A percentile compares a stretch with the other conserved stretches of the same genome.
Evolutionary conservation across 2,888 invertebrate species (phyloP).

Genomic region (Cosmorhoe ocellata): DNA sequence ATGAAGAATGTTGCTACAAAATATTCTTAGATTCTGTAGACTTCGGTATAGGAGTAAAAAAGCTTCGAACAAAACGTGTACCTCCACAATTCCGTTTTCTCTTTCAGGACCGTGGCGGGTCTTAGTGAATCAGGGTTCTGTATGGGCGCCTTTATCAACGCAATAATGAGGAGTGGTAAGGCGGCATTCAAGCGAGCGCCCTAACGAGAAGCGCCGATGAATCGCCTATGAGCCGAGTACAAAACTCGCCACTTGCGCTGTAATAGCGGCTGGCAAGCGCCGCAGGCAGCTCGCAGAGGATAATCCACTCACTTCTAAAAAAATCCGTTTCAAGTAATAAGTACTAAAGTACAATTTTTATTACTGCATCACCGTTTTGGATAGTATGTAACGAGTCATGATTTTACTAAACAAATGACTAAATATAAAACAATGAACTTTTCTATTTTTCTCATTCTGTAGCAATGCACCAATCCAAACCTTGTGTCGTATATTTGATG

Average conservation of each 20-base stretch:
- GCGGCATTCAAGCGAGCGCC: slow-evolving; percentile 73
- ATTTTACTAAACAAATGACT: too few species aligned
- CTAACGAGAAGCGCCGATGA: slow-evolving; percentile 78
- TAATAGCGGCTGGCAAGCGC: slow-evolving; percentile 52
- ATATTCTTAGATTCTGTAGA: slow-evolving; percentile 52
- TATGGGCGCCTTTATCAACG: slow-evolving; percentile 80
- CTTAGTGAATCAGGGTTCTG: slow-evolving; percentile 76
- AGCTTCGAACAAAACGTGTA: slow-evolving; percentile 68
- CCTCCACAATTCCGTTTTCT: slow-evolving; percentile 79
- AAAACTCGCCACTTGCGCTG: slow-evolving; percentile 74
- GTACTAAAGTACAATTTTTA: background rate
- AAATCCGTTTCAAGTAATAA: background rate
- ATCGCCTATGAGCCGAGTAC: slow-evolving; percentile 75
- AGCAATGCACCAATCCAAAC: too few species aligned
- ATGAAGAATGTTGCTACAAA: slow-evolving; percentile 57
- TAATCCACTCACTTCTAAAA: slow-evolving; percentile 22
- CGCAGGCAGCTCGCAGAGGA: slow-evolving; percentile 17
- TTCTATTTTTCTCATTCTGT: too few species aligned
- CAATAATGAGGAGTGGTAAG: slow-evolving; percentile 80
- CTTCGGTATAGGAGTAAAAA: slow-evolving; percentile 57
- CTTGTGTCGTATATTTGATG: too few species aligned
- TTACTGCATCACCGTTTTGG: background rate
- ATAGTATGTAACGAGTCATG: background rate
- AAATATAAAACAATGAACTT: too few species aligned
- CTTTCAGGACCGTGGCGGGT: slow-evolving; percentile 72